Evolutionary conservation across 2,888 invertebrate genomes (phyloP).

Genomic region (Spodoptera exigua): DNA sequence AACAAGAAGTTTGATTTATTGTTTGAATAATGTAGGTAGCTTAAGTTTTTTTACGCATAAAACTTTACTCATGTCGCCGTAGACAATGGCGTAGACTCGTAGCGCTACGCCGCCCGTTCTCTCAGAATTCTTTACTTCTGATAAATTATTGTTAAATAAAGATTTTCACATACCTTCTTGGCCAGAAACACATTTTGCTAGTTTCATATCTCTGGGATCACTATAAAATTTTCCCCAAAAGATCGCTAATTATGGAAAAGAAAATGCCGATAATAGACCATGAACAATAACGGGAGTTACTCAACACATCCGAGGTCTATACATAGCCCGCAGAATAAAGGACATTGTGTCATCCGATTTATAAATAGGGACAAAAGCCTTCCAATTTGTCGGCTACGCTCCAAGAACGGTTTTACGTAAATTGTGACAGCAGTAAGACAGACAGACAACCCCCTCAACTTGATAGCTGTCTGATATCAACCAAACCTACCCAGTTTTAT

Average conservation of each 20-base stretch:
- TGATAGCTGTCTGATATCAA: neutral
- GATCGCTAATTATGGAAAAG: no score
- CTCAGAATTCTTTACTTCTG: no score
- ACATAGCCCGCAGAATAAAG: conserved; percentile 38
- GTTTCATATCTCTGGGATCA: neutral
- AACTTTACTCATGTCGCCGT: no score
- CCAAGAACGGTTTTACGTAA: conserved; percentile 8
- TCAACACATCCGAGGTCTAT: conserved; percentile 31
- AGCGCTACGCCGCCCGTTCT: no score
- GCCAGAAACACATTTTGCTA: no score
- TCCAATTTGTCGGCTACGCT: conserved; percentile 13
- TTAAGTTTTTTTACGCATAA: no score
- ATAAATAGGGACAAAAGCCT: conserved; percentile 41
- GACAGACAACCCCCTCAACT: conserved; percentile 8
- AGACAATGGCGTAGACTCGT: no score
- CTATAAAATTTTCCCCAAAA: conserved; percentile 1
- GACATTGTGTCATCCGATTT: conserved; percentile 34
- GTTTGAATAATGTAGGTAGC: no score
- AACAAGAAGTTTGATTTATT: no score
- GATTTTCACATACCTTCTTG: no score
- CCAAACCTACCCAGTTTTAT: conserved; percentile 3
- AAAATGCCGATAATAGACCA: neutral
- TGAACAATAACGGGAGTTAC: conserved; percentile 5
- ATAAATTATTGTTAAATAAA: no score
- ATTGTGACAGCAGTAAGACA: conserved; percentile 26